These are phyloP conservation scores for Brachystomella parvula DNA, from an alignment of 1,140 invertebrate genomes.

Conservation along the genomic window DNA sequence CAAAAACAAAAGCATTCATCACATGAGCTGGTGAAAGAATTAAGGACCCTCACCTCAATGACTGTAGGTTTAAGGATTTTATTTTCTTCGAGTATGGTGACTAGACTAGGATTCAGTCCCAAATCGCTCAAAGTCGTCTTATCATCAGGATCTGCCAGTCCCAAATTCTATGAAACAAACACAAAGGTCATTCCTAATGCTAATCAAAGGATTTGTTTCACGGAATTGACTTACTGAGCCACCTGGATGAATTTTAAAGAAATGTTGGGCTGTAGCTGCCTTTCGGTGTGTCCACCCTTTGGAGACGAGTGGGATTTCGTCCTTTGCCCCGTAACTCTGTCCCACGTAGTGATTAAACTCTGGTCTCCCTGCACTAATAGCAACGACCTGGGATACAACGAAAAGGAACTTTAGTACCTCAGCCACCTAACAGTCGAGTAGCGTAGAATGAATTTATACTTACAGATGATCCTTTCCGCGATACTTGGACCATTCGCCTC, in stretches of 20 bases:
- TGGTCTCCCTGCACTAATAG: conserved; percentile 60
- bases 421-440: background rate
- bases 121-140: conserved; percentile 49
- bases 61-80: conserved; percentile 53
- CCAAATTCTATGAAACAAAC: conserved; percentile 42
- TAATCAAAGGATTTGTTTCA: conserved; percentile 2
- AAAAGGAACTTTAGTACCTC: conserved; percentile 5
- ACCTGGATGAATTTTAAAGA: conserved; percentile 59
- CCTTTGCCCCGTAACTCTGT: conserved; percentile 57
- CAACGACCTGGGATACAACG: conserved; percentile 39
- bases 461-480: conserved; percentile 11
- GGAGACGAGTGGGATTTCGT: conserved; percentile 62
- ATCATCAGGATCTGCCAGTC: conserved; percentile 30
- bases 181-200: conserved; percentile 3
- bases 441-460: background rate
- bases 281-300: conserved; percentile 67
- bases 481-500: conserved; percentile 14
- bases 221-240: conserved; percentile 37
- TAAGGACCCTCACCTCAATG: conserved; percentile 52
- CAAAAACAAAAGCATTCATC: conserved; percentile 1
- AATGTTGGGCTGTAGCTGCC: conserved; percentile 60
- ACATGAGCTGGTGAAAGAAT: conserved; percentile 11
- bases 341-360: conserved; percentile 62
- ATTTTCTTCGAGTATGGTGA: conserved; percentile 50
- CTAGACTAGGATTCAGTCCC: conserved; percentile 48